phyloP scores from a whole-genome alignment of 1,140 invertebrate genomes.

The Yoshiicerus persimilis region DNA sequence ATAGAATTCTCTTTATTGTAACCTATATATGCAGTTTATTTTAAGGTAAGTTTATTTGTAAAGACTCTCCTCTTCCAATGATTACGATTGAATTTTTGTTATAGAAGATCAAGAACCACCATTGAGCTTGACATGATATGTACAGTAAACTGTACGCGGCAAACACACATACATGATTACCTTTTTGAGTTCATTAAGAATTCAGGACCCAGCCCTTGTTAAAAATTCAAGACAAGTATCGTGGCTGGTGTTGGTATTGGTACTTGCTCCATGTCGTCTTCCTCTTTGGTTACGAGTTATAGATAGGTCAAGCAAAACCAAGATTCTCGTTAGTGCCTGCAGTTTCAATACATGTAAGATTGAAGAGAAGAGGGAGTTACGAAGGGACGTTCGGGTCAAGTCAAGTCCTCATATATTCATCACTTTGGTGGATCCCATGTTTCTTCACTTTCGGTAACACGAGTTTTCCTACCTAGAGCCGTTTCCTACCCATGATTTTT shows the following conservation, averaged over 20 bases:
- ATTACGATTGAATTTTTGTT: not conserved
- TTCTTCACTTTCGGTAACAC: not conserved
- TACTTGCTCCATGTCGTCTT: not conserved
- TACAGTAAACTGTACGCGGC: too few species aligned
- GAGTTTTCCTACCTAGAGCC: too few species aligned
- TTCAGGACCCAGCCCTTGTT: slow-evolving; percentile 20
- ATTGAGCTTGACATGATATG: too few species aligned
- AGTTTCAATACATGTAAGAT: not conserved
- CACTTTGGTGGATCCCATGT: not conserved
- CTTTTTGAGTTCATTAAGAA: slow-evolving; percentile 1
- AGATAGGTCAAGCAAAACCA: not conserved
- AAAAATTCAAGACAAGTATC: not conserved
- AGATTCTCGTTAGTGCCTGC: slow-evolving; percentile 3
- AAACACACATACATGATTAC: not conserved
- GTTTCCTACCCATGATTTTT: too few species aligned
- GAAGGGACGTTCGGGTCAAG: not conserved
- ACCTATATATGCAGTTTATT: not conserved
- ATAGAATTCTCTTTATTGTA: too few species aligned
- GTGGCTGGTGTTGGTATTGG: not conserved
- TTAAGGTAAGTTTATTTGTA: not conserved
- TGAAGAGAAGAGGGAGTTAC: not conserved
- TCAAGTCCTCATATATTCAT: not conserved
- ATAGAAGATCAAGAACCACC: not conserved
- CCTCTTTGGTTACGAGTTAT: not conserved
- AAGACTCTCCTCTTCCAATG: not conserved